These are phyloP conservation scores for Drosophila basisetae DNA, from an alignment of 2,888 invertebrate genomes.

Conservation along the genomic window DNA sequence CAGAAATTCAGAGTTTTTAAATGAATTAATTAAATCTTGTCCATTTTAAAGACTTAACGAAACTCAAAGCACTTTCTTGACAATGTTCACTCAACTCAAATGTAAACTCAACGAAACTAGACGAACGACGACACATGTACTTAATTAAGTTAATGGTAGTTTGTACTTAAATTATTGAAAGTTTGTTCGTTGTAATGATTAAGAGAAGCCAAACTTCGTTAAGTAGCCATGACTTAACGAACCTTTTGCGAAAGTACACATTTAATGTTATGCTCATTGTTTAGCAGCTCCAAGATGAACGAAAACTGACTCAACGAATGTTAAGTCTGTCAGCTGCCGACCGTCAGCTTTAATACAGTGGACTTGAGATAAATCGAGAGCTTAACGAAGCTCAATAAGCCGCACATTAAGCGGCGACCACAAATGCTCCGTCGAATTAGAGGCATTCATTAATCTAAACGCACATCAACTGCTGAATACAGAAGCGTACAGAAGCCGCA, in stretches of 20 bases:
- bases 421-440: slow-evolving; percentile 16
- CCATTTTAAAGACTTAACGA: background rate
- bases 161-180: background rate
- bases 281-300: background rate
- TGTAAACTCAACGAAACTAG: background rate
- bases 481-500: slow-evolving; percentile 27
- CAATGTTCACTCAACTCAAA: background rate
- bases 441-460: slow-evolving; percentile 30
- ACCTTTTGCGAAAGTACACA: background rate
- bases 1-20: background rate
- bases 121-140: background rate
- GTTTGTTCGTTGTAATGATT: background rate
- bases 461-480: slow-evolving; percentile 22
- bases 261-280: background rate
- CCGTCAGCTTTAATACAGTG: background rate
- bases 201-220: background rate
- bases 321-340: background rate
- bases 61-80: background rate
- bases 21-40: background rate
- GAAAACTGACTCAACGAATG: slow-evolving; percentile 21
- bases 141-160: background rate
- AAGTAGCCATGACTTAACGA: background rate
- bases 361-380: slow-evolving; percentile 26
- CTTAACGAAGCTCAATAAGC: slow-evolving; percentile 36
- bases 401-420: slow-evolving; percentile 5